Evolutionary conservation across 2,888 invertebrate species (phyloP).

Genomic region (Leptinotarsa peninsularis): DNA sequence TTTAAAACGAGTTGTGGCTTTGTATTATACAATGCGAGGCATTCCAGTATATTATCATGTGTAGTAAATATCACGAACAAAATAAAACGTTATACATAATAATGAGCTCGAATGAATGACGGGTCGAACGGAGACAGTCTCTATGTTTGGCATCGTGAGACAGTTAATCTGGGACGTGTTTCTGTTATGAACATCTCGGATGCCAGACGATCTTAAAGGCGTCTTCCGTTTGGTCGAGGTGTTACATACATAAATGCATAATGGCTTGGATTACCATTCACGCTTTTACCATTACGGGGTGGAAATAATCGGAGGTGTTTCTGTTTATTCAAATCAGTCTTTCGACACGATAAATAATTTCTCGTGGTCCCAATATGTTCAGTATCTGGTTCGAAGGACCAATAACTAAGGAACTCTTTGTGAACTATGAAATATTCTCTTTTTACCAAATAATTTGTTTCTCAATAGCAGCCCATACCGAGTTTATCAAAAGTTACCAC

Average conservation of each 20-base stretch:
- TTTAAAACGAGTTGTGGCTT: constrained; percentile 13
- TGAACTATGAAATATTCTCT: no score
- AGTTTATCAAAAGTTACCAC: no score
- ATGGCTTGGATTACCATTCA: constrained; percentile 3
- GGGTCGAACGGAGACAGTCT: constrained; percentile 17
- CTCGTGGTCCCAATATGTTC: no score
- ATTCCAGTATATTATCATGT: constrained; percentile 25
- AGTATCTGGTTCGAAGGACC: background rate
- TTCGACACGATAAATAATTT: background rate
- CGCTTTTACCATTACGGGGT: constrained; percentile 2
- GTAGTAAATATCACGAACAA: constrained; percentile 30
- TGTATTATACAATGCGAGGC: constrained; percentile 18
- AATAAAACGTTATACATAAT: constrained; percentile 30
- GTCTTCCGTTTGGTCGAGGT: constrained; percentile 6
- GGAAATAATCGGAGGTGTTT: background rate
- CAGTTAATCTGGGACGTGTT: constrained; percentile 16
- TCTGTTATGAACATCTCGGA: constrained; percentile 9
- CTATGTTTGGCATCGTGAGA: constrained; percentile 22
- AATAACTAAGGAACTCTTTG: background rate
- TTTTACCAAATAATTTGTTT: no score
- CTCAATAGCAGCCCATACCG: no score
- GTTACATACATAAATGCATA: constrained; percentile 18
- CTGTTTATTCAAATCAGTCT: constrained; percentile 1
- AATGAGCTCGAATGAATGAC: constrained; percentile 23
- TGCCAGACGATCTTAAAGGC: constrained; percentile 13